Base-by-base conservation (phyloP, 1,140 invertebrate species). In the Bombus affinis region DNA sequence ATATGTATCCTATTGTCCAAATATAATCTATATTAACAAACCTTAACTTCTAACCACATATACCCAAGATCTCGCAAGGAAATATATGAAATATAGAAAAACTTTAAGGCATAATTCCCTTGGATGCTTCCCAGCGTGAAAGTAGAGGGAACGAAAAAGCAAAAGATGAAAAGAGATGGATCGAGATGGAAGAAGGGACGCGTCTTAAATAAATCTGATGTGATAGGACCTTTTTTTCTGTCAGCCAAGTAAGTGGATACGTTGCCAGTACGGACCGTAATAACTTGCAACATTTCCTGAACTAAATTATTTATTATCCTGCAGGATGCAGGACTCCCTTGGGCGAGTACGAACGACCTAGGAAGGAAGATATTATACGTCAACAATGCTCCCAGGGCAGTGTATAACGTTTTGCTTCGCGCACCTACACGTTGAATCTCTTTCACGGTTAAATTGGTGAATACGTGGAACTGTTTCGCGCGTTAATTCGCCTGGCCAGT, bases 241-340 rank as follows among this genome's bases (percentile, higher is more conserved):
- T 81, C 81, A 47, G 25, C n/a, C n/a, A 44, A 72, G 47, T 78
- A 81, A 62, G 57, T 72, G 68, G 76, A 85, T 80, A 85, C 42
- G 68, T 80, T 47, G 59, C 57, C 39, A 47, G 72, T 59, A 32
- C 53, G 59, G 86, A 78, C 86, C 85, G 89, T 92, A 93, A 93
- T 92, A 92, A 92, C 88, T 92, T 87, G 89, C 88, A 91, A 91
- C 91, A 88, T 88, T 92, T 91, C 87, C 89, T 79, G 86, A 77
- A 78, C 82, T 92, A 93, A 93, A 92, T 93, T 92, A 92, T 93
- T 93, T 92, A 92, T 91, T 86, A 86, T 90, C 68, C 78, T 73
- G 86, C 82, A 81, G 82, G 88, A 90, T 81, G 53, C 76, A 84
- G 77, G 57, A 65, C 53, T 86, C 88, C 86, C 86, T 74, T 68